A percentile compares a stretch with the other conserved stretches of the same genome.
Evolutionary conservation across 2,113 vertebrate genomes (phyloP).

Genomic region (Regulus satrapa): DNA sequence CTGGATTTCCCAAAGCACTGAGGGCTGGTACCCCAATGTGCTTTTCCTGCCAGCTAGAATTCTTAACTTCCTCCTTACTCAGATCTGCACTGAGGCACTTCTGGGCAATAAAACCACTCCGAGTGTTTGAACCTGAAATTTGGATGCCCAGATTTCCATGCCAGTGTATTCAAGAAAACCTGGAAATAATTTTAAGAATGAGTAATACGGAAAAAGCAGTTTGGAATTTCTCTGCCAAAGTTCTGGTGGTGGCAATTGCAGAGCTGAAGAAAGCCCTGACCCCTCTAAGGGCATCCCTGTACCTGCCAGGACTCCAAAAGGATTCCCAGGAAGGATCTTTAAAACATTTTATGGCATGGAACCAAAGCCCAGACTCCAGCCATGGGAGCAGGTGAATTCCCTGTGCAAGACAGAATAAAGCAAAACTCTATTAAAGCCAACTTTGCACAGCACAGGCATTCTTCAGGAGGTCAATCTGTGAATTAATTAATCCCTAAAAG

Average conservation of each 20-base stretch:
- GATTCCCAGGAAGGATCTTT: background rate
- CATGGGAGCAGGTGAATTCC: background rate
- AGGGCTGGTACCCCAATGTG: background rate
- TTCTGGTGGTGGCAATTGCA: background rate
- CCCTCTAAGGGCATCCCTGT: background rate
- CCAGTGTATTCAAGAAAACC: background rate
- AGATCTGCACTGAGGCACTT: background rate
- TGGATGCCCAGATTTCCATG: background rate
- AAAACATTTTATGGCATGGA: background rate
- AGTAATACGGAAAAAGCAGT: background rate
- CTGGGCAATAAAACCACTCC: background rate
- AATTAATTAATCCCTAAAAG: background rate
- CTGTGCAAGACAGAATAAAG: background rate
- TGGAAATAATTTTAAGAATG: background rate
- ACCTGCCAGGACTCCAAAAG: background rate
- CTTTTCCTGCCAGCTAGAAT: background rate
- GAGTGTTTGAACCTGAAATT: background rate
- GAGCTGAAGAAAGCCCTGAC: background rate
- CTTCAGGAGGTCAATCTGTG: background rate
- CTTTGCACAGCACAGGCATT: background rate
- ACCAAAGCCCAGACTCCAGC: background rate
- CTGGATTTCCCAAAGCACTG: background rate
- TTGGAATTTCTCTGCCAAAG: background rate
- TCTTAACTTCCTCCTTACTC: background rate
- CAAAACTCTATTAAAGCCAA: background rate